These are phyloP conservation scores for Clarias batrachus DNA, from an alignment of 2,113 vertebrate species.

Conservation along the genomic window DNA sequence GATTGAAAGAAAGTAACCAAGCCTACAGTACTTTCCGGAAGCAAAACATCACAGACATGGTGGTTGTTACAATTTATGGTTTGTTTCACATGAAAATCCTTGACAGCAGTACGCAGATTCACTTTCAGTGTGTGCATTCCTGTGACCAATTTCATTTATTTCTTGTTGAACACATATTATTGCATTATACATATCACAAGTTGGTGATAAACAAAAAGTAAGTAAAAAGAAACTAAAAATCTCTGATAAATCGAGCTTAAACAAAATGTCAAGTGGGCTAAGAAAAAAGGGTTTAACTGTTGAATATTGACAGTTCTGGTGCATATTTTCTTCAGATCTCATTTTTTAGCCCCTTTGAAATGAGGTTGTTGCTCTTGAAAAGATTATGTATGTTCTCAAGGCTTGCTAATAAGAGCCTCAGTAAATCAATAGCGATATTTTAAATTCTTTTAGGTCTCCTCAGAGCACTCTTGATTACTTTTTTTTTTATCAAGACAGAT, in stretches of 20 bases:
- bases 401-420: conserved; percentile 23
- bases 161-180: neutral
- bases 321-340: conserved; percentile 11
- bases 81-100: neutral
- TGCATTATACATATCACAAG: too few relatives aligned
- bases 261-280: neutral
- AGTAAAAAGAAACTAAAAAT: too few relatives aligned
- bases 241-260: neutral
- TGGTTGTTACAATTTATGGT: neutral
- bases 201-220: too few relatives aligned
- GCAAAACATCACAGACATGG: conserved; percentile 2
- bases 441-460: conserved; percentile 35
- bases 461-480: conserved; percentile 31
- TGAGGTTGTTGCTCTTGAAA: conserved; percentile 22
- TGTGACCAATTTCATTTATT: too few relatives aligned
- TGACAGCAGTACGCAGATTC: neutral
- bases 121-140: neutral
- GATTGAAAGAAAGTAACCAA: neutral
- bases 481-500: conserved; percentile 10
- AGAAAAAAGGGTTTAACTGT: neutral
- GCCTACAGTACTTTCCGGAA: neutral
- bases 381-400: conserved; percentile 19
- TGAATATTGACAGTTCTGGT: conserved; percentile 17
- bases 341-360: conserved; percentile 16
- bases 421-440: conserved; percentile 43